Base-by-base conservation (phyloP, 2,888 invertebrate species). In the Drosophila monieri region DNA sequence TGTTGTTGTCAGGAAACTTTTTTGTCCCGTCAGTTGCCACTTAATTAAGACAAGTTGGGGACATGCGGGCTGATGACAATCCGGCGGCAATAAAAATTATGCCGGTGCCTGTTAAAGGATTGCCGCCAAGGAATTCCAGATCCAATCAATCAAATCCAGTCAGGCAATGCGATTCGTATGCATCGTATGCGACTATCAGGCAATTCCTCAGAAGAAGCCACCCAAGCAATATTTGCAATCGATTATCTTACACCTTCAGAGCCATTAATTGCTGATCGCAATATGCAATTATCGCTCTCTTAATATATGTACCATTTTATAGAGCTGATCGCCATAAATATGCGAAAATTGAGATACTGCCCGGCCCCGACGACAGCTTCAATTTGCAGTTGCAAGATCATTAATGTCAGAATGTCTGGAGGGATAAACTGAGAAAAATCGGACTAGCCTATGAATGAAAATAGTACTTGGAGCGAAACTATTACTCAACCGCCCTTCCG, bases 41-140 rank as follows among this genome's bases (percentile, higher is more conserved):
- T 66, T 78, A 66, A 79, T 79, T 83, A 79, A 73, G 54, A 70
- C 73, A 66, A 62, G 61, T 44, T 15, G 27, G 39, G 21, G n/a
- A 66, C 60, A 78, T 68, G 41, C 6, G 37, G 35, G 49, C 46
- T 30, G 32, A 54, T 43, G 35, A n/a, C 32, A 32, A 32, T 58
- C 61, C 15, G 60, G 18, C 8, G 14, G 41, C 18, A n/a, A 44
- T 39, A 23, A 43, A 43, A 27, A n/a, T 18, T 27, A 52, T 46
- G 21, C 27, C 27, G 37, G 35, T 15, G 6, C 9, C 18, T 12
- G 6, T 6, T 6, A 8, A 39, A 39, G 39, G 39, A 15, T 39
- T 39, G 39, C 39, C 41, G 15, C 9, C 9, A 15, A 9, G 39
- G n/a, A 41, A 18, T 18, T 18, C 41, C 25, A 27, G 14, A 39